These are phyloP conservation scores for Apodemus speciosus DNA, from an alignment of 2,113 vertebrate genomes.

Conservation along the genomic window DNA sequence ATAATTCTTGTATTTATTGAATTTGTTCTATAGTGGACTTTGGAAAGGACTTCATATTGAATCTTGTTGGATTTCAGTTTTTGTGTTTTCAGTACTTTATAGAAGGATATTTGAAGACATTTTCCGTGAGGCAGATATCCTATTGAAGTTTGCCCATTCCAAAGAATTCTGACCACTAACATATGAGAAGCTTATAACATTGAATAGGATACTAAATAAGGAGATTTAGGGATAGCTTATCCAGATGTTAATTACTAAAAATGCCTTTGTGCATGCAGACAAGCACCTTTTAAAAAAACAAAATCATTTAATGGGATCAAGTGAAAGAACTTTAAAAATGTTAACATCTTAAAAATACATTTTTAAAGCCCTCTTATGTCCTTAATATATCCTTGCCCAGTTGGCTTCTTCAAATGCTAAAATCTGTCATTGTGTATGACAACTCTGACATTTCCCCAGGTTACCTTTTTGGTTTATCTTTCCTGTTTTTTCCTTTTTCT, in stretches of 20 bases:
- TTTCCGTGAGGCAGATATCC: constrained; percentile 47
- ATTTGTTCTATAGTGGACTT: neutral
- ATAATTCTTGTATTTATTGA: constrained; percentile 24
- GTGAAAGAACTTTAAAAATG: neutral
- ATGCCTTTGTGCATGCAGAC: neutral
- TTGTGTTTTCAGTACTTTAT: constrained; percentile 13
- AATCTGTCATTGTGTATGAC: neutral
- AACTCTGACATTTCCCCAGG: neutral
- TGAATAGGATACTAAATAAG: constrained; percentile 8
- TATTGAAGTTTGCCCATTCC: constrained; percentile 42
- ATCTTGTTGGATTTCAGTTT: constrained; percentile 50
- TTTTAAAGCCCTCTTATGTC: constrained; percentile 24
- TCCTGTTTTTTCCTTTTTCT: neutral
- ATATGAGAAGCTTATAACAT: neutral
- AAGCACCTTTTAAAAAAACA: neutral
- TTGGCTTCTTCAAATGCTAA: neutral
- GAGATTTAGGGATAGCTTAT: neutral
- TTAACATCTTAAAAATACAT: constrained; percentile 4
- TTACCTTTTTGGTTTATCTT: neutral
- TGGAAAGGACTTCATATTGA: constrained; percentile 48
- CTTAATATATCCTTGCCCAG: neutral
- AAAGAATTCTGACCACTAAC: constrained; percentile 46
- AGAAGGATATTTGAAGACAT: constrained; percentile 42
- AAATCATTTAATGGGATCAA: neutral
- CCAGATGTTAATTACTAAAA: constrained; percentile 2